Conservation (phyloP, 2,888 invertebrate genomes). For the Nineta flava region DNA sequence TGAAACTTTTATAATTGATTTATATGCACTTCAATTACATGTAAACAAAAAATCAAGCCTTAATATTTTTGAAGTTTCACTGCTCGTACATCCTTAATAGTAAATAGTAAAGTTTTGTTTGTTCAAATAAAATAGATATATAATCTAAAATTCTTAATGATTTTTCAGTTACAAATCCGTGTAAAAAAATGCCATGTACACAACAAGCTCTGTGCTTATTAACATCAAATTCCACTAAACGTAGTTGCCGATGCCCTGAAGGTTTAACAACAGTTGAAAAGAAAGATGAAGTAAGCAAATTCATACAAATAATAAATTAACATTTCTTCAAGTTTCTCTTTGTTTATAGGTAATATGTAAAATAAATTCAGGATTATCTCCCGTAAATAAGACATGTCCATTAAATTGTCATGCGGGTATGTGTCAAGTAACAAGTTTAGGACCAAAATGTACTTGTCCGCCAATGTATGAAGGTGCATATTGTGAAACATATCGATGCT, state of each 20-base stretch:
- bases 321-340: neutral
- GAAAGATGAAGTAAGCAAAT: conserved; percentile 13
- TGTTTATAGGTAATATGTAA: neutral
- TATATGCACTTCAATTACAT: too few species aligned
- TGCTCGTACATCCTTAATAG: too few species aligned
- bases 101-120: too few species aligned
- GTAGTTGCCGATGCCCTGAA: conserved; percentile 39
- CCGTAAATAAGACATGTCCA: conserved; percentile 25
- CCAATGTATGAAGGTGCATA: conserved; percentile 44
- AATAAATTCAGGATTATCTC: neutral
- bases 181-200: conserved; percentile 40
- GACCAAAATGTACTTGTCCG: conserved; percentile 47
- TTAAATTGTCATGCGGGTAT: conserved; percentile 43
- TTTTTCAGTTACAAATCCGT: conserved; percentile 36
- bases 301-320: neutral
- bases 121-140: neutral
- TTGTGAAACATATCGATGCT: conserved; percentile 54
- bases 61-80: too few species aligned
- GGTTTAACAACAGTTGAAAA: conserved; percentile 25
- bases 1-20: too few species aligned
- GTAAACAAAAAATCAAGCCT: too few species aligned
- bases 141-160: conserved; percentile 2
- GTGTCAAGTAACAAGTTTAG: conserved; percentile 34
- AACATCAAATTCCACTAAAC: conserved; percentile 12
- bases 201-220: conserved; percentile 40